Conservation (phyloP, 1,140 invertebrate genomes). For the Cherax quadricarinatus region DNA sequence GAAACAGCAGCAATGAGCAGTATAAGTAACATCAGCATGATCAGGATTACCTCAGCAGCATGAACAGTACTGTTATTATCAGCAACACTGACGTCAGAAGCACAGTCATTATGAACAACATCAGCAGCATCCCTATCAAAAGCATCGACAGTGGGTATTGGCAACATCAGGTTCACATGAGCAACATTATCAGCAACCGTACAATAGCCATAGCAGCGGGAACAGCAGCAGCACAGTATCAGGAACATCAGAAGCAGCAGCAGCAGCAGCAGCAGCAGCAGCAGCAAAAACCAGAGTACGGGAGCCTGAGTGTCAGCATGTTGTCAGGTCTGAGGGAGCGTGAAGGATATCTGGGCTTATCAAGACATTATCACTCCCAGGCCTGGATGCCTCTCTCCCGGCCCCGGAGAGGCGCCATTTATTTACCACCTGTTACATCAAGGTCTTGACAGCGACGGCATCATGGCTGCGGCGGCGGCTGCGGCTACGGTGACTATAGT, state of each 20-base stretch:
- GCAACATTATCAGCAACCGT: neutral
- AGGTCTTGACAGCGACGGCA: neutral
- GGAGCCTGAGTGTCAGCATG: neutral
- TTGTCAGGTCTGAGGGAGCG: neutral
- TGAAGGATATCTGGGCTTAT: slow-evolving; percentile 12
- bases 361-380: neutral
- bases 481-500: no score
- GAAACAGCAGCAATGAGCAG: no score
- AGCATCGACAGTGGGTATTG: no score
- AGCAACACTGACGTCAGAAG: no score
- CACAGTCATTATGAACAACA: no score
- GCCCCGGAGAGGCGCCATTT: neutral
- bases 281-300: neutral
- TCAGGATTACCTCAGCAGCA: no score
- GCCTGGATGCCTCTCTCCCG: neutral
- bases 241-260: neutral
- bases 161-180: neutral
- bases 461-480: no score
- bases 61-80: no score
- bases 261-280: neutral
- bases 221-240: neutral
- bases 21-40: no score
- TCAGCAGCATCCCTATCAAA: no score
- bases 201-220: neutral
- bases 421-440: neutral